Evolutionary conservation across 2,113 vertebrate genomes (phyloP).

Genomic region (Pica pica): DNA sequence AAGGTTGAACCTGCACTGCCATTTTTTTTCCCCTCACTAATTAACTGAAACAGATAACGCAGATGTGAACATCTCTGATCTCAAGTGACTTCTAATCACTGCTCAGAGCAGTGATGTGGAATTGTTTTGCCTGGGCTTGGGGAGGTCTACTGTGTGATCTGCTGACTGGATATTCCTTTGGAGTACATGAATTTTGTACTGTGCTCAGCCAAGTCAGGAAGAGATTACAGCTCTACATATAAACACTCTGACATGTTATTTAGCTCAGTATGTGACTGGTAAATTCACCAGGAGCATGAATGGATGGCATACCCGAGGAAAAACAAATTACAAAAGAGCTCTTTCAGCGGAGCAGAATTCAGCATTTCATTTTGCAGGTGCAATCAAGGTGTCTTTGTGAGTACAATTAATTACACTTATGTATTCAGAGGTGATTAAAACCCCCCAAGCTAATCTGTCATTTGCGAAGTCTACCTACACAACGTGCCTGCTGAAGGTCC

Average conservation of each 20-base stretch:
- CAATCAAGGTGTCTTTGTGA: constrained; percentile 45
- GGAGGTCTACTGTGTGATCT: background rate
- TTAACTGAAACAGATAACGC: background rate
- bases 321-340: background rate
- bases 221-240: background rate
- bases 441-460: background rate
- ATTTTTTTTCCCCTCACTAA: background rate
- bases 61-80: background rate
- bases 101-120: background rate
- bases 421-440: constrained; percentile 2
- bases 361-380: constrained; percentile 20
- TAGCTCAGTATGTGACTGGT: background rate
- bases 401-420: constrained; percentile 54
- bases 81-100: background rate
- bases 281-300: background rate
- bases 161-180: background rate
- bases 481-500: background rate
- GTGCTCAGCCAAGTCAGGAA: background rate
- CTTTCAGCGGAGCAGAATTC: background rate
- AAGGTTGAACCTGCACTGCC: background rate
- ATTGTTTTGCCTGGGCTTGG: background rate
- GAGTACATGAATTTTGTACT: background rate
- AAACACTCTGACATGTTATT: background rate
- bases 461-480: background rate
- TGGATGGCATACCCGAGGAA: background rate